These are phyloP conservation scores for Tolypeutes matacus DNA, from an alignment of 2,797 vertebrate genomes.

Conservation along the genomic window DNA sequence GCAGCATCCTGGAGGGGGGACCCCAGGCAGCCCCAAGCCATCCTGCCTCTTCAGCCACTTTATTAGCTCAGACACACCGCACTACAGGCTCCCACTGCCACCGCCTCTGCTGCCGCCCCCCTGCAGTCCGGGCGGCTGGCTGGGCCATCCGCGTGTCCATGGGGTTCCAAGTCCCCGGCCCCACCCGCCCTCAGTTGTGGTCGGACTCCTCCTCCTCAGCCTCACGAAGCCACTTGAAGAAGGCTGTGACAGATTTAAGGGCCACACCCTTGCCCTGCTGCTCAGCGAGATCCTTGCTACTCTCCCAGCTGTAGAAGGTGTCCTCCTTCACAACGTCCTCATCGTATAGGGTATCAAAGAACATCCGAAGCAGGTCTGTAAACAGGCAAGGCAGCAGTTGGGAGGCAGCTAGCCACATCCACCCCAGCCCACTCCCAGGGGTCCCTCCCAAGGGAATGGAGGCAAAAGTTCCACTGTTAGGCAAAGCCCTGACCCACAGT, in stretches of 20 bases:
- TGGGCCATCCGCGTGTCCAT: constrained; percentile 74
- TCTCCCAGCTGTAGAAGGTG: constrained; percentile 98
- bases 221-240: constrained; percentile 98
- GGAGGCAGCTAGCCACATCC: neutral
- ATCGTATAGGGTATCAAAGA: constrained; percentile 97
- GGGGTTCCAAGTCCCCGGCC: constrained; percentile 80
- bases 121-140: constrained; percentile 79
- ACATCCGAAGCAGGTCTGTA: constrained; percentile 95
- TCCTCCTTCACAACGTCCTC: constrained; percentile 98
- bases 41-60: constrained; percentile 85
- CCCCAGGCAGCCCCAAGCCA: constrained; percentile 81
- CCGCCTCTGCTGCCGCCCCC: constrained; percentile 59
- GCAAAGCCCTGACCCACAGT: neutral
- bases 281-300: constrained; percentile 95
- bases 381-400: constrained; percentile 45
- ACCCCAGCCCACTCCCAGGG: neutral
- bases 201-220: constrained; percentile 95
- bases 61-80: constrained; percentile 84
- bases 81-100: constrained; percentile 82
- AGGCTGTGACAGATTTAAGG: constrained; percentile 97
- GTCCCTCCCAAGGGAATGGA: neutral
- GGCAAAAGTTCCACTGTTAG: neutral
- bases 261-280: constrained; percentile 98
- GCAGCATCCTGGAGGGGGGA: constrained; percentile 78
- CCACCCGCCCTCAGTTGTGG: constrained; percentile 93